These are phyloP conservation scores for Leistus spinibarbis DNA, from an alignment of 2,888 invertebrate species.

Conservation along the genomic window DNA sequence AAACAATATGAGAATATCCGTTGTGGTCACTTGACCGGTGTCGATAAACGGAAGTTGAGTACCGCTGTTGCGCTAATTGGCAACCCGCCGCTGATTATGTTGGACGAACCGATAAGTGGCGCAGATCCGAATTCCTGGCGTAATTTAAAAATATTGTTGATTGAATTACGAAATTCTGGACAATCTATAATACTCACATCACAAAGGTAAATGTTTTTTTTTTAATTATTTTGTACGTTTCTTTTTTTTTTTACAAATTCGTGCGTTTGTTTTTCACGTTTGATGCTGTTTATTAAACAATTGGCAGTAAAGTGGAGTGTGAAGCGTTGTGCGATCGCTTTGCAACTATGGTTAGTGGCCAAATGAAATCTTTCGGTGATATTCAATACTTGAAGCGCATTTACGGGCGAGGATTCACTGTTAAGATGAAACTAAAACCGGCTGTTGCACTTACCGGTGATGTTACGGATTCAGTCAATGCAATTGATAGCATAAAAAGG, in stretches of 20 bases:
- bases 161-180: constrained; percentile 42
- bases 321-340: constrained; percentile 77
- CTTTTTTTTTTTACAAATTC: no score
- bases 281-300: constrained; percentile 85
- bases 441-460: constrained; percentile 9
- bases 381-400: constrained; percentile 78
- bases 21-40: constrained; percentile 63
- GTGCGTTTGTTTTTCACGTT: no score
- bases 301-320: constrained; percentile 80
- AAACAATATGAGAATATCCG: constrained; percentile 49
- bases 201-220: constrained; percentile 29
- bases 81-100: constrained; percentile 70
- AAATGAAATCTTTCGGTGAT: constrained; percentile 75
- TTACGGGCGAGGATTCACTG: constrained; percentile 64
- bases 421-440: constrained; percentile 50
- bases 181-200: constrained; percentile 29
- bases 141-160: constrained; percentile 53
- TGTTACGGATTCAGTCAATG: background rate
- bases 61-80: constrained; percentile 79
- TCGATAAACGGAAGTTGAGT: constrained; percentile 78
- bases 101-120: constrained; percentile 79
- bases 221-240: constrained; percentile 71
- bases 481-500: constrained; percentile 11
- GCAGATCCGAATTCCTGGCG: constrained; percentile 68
- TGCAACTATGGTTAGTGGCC: constrained; percentile 83